Percentiles rank a stretch among this genome's conserved stretches.
phyloP scores from a whole-genome alignment of 2,113 vertebrate genomes.

The Limnothrissa miodon region DNA sequence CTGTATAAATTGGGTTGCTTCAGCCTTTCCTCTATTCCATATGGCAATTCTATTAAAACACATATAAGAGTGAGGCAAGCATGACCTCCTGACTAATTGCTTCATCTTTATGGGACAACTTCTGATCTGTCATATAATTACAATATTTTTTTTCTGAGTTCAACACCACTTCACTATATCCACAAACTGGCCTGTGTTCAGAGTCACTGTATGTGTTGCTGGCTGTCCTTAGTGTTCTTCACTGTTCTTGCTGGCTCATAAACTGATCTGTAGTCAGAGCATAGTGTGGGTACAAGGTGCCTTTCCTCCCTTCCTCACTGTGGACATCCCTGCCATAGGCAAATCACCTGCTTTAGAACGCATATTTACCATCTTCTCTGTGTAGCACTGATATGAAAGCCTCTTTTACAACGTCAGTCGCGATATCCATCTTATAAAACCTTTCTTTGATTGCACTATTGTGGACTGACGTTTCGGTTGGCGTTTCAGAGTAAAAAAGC shows the following conservation, averaged over 20 bases:
- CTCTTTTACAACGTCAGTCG: constrained; percentile 1
- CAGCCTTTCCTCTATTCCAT: neutral
- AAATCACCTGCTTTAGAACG: neutral
- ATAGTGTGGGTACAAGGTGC: constrained; percentile 38
- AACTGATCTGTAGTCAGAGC: constrained; percentile 40
- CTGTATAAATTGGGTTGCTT: neutral
- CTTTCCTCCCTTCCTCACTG: constrained; percentile 30
- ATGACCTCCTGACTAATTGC: constrained; percentile 13
- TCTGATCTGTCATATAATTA: constrained; percentile 22
- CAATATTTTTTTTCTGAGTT: neutral
- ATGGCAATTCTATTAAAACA: constrained; percentile 15
- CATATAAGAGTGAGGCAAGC: neutral
- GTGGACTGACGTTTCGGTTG: neutral
- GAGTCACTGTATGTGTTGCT: neutral
- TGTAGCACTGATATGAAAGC: neutral
- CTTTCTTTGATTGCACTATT: neutral
- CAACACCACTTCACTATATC: neutral
- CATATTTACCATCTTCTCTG: constrained; percentile 4
- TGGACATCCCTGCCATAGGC: constrained; percentile 19
- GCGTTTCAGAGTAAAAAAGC: neutral
- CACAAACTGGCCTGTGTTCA: neutral
- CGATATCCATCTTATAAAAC: constrained; percentile 2
- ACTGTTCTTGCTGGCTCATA: neutral
- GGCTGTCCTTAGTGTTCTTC: neutral
- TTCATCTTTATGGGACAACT: neutral